Percentiles rank a stretch among this genome's conserved stretches.
These are phyloP conservation scores for Oreochromis niloticus DNA, from an alignment of 2,113 vertebrate species.

Conservation along the genomic window DNA sequence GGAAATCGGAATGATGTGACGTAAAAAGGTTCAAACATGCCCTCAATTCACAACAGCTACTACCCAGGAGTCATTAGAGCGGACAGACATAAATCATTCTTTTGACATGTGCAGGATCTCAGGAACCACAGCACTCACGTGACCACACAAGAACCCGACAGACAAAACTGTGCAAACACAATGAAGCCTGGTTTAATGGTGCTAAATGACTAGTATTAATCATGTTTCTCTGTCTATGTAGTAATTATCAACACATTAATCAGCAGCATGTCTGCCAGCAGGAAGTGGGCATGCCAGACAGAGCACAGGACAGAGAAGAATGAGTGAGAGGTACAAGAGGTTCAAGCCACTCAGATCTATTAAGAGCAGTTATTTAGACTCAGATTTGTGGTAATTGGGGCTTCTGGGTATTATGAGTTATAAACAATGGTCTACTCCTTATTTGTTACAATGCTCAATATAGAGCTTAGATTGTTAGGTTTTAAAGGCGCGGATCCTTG, in stretches of 20 bases:
- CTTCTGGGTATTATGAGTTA: neutral
- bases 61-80: neutral
- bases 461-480: neutral
- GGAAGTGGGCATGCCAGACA: constrained; percentile 1
- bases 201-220: constrained; percentile 60
- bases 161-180: neutral
- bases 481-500: neutral
- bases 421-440: neutral
- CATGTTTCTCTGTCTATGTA: constrained; percentile 41
- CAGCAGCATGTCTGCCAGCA: constrained; percentile 42
- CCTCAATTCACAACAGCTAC: constrained; percentile 2
- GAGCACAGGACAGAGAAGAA: neutral
- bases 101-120: neutral
- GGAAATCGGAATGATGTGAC: neutral
- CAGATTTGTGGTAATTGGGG: neutral
- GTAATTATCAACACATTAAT: constrained; percentile 63
- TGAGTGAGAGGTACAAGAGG: neutral
- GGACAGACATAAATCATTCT: constrained; percentile 32
- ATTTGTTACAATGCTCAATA: neutral
- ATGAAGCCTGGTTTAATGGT: constrained; percentile 8
- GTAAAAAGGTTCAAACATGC: constrained; percentile 22
- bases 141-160: neutral
- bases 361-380: neutral
- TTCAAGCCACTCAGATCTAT: neutral
- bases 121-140: neutral